phyloP scores from a whole-genome alignment of 2,113 vertebrate genomes.

The Oncorhynchus tshawytscha region DNA sequence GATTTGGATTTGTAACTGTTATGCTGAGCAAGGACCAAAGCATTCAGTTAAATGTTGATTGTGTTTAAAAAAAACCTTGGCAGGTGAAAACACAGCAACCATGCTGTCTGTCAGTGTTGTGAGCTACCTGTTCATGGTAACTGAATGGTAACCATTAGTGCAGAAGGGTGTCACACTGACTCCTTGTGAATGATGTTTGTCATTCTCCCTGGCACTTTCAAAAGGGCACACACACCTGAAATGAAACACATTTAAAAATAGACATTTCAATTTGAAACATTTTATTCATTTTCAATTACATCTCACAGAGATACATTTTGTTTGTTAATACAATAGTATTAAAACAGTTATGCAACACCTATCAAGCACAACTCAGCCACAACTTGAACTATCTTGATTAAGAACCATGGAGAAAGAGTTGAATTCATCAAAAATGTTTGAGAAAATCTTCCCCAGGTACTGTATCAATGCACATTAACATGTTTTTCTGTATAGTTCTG shows the following conservation, averaged over 20 bases:
- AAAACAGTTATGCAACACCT: conserved; percentile 48
- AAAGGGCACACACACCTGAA: not conserved
- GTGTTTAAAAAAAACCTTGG: too few species aligned
- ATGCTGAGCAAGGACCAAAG: too few species aligned
- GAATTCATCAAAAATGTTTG: not conserved
- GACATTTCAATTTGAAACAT: conserved; percentile 71
- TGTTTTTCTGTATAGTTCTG: not conserved
- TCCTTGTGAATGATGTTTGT: not conserved
- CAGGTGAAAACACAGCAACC: too few species aligned
- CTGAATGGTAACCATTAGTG: too few species aligned
- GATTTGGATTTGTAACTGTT: too few species aligned
- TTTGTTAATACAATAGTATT: conserved; percentile 71
- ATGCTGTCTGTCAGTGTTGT: too few species aligned
- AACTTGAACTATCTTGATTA: conserved; percentile 6
- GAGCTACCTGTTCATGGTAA: too few species aligned
- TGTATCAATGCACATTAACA: not conserved
- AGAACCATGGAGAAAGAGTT: conserved; percentile 7
- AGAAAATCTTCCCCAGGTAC: not conserved
- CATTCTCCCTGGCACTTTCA: not conserved
- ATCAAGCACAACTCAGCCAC: conserved; percentile 13
- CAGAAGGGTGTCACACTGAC: too few species aligned
- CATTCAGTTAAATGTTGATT: too few species aligned
- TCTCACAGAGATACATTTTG: conserved; percentile 72
- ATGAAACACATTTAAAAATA: conserved; percentile 6
- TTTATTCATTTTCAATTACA: conserved; percentile 61